Evolutionary conservation across 1,140 invertebrate species (phyloP).

Genomic region (Zaprionus vittiger): DNA sequence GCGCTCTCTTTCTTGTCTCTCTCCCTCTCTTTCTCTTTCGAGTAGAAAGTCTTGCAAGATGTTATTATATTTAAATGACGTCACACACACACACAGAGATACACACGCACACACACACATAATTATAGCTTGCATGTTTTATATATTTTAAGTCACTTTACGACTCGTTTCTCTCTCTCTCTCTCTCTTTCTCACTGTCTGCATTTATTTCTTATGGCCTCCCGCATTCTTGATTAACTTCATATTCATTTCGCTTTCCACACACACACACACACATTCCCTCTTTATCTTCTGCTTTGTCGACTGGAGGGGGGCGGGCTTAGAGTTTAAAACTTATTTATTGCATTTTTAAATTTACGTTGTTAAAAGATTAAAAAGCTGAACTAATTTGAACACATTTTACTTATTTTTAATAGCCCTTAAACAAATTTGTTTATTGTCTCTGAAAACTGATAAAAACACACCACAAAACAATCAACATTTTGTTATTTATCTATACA

Average conservation of each 20-base stretch:
- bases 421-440: not conserved
- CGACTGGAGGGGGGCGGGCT: slow-evolving; percentile 1
- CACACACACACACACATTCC: slow-evolving; percentile 7
- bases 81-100: not conserved
- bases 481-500: not conserved
- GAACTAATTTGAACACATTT: not conserved
- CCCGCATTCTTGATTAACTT: slow-evolving; percentile 16
- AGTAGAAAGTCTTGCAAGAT: slow-evolving; percentile 1
- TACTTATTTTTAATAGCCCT: not conserved
- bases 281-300: slow-evolving; percentile 4
- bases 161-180: not conserved
- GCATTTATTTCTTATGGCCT: not conserved
- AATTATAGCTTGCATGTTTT: slow-evolving; percentile 1
- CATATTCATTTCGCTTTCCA: slow-evolving; percentile 27
- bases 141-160: not conserved
- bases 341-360: slow-evolving; percentile 5
- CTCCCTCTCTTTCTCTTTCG: not conserved
- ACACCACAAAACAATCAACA: not conserved
- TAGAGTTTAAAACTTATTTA: slow-evolving; percentile 17
- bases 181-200: not conserved
- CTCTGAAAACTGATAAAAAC: too few species aligned
- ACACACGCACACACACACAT: slow-evolving; percentile 1
- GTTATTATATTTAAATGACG: not conserved
- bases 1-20: not conserved
- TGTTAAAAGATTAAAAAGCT: not conserved